These are phyloP conservation scores for Ennomos fuscantarius DNA, from an alignment of 2,888 invertebrate species.

Conservation along the genomic window DNA sequence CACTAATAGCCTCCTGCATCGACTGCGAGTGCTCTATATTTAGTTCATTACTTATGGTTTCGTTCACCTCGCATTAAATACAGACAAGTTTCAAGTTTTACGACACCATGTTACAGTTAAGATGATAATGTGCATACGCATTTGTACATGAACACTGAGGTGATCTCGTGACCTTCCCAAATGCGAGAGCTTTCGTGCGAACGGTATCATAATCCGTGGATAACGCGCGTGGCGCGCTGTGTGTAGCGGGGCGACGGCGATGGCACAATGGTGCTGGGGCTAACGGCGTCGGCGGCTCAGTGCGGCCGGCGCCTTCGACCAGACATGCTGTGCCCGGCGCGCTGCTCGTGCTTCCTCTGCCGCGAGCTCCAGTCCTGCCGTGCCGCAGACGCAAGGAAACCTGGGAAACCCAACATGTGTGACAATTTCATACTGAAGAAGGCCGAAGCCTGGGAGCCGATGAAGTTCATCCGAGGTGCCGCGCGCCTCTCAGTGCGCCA, in stretches of 20 bases:
- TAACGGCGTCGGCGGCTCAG: conserved; percentile 61
- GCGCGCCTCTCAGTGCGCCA: conserved; percentile 82
- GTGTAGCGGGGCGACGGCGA: conserved; percentile 57
- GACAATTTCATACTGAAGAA: conserved; percentile 85
- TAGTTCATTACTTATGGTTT: conserved; percentile 70
- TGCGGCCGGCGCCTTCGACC: conserved; percentile 74
- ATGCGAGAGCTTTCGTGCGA: conserved; percentile 53
- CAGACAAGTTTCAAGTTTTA: conserved; percentile 43
- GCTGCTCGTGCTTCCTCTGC: conserved; percentile 91
- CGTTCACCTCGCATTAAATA: conserved; percentile 68
- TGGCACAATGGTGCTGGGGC: conserved; percentile 63
- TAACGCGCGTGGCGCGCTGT: conserved; percentile 57
- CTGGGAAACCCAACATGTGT: conserved; percentile 70
- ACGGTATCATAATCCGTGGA: conserved; percentile 73
- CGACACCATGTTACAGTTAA: conserved; percentile 38
- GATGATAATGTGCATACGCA: conserved; percentile 32
- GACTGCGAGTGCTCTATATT: conserved; percentile 68
- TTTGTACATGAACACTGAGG: conserved; percentile 18
- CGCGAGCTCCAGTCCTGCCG: conserved; percentile 88
- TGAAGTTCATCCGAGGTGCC: conserved; percentile 79
- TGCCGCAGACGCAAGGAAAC: conserved; percentile 78
- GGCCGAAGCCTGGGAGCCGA: conserved; percentile 80
- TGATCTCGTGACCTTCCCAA: conserved; percentile 42
- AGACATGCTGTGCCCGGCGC: conserved; percentile 89
- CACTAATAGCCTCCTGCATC: conserved; percentile 57